These are phyloP conservation scores for Chrysomela aeneicollis DNA, from an alignment of 2,888 invertebrate genomes.

Conservation along the genomic window DNA sequence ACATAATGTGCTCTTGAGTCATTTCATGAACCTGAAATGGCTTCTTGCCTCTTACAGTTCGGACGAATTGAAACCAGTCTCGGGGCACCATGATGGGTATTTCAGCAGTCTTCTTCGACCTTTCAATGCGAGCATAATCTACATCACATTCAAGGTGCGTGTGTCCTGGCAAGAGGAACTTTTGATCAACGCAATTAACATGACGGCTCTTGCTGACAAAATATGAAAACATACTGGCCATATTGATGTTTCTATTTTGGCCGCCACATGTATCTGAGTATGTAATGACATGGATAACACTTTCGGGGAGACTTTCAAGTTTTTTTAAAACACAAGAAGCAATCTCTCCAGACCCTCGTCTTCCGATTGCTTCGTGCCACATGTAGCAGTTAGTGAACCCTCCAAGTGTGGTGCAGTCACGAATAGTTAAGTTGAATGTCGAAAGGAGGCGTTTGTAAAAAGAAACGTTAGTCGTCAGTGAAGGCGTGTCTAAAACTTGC, in stretches of 20 bases:
- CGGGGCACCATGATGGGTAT: too few relatives aligned
- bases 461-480: slow-evolving; percentile 32
- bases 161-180: slow-evolving; percentile 18
- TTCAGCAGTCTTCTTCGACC: neutral
- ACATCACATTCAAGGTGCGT: slow-evolving; percentile 16
- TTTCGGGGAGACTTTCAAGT: slow-evolving; percentile 29
- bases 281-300: slow-evolving; percentile 33
- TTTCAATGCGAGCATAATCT: slow-evolving; percentile 10
- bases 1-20: slow-evolving; percentile 18
- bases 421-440: slow-evolving; percentile 31
- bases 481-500: slow-evolving; percentile 34
- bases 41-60: too few relatives aligned
- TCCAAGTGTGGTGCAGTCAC: slow-evolving; percentile 21
- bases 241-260: slow-evolving; percentile 41
- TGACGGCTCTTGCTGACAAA: neutral
- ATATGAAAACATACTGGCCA: slow-evolving; percentile 38
- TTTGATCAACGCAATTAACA: slow-evolving; percentile 13
- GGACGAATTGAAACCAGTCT: too few relatives aligned
- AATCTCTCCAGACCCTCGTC: slow-evolving; percentile 23
- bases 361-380: slow-evolving; percentile 29
- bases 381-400: slow-evolving; percentile 15
- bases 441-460: slow-evolving; percentile 36
- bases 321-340: slow-evolving; percentile 36
- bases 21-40: slow-evolving; percentile 13
- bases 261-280: slow-evolving; percentile 43